Evolutionary conservation across 2,113 vertebrate species (phyloP).

Genomic region (Plectropomus leopardus): DNA sequence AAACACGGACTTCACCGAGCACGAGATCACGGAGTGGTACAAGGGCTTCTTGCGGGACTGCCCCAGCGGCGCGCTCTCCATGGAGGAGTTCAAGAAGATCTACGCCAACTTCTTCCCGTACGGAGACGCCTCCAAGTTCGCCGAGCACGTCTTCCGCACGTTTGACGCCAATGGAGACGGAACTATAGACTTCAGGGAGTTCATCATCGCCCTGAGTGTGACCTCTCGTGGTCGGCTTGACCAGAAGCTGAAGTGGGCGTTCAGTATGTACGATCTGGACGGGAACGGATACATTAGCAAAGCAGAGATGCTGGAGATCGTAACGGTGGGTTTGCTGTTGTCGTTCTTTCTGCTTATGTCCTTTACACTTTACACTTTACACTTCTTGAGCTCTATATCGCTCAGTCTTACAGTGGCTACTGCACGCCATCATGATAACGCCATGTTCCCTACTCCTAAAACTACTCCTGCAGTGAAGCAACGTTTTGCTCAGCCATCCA

Average conservation of each 20-base stretch:
- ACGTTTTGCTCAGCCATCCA: slow-evolving; percentile 50
- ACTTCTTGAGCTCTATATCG: background rate
- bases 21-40: slow-evolving; percentile 99
- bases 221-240: slow-evolving; percentile 96
- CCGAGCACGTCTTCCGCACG: slow-evolving; percentile 98
- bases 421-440: slow-evolving; percentile 11
- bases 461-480: slow-evolving; percentile 14
- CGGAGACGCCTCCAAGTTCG: slow-evolving; percentile 98
- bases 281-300: slow-evolving; percentile 99
- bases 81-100: slow-evolving; percentile 99
- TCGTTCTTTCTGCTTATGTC: too few species aligned
- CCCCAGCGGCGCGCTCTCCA: slow-evolving; percentile 96
- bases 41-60: slow-evolving; percentile 99
- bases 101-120: slow-evolving; percentile 99
- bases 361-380: too few species aligned
- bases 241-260: slow-evolving; percentile 99
- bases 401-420: background rate
- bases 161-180: slow-evolving; percentile 97
- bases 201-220: slow-evolving; percentile 98
- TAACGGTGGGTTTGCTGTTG: slow-evolving; percentile 86
- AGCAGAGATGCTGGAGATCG: slow-evolving; percentile 98
- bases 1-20: slow-evolving; percentile 98
- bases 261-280: slow-evolving; percentile 99
- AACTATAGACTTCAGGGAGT: slow-evolving; percentile 99
- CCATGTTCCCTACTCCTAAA: slow-evolving; percentile 19